phyloP scores from a whole-genome alignment of 2,113 vertebrate species.

The Pomatorhinus ruficollis region DNA sequence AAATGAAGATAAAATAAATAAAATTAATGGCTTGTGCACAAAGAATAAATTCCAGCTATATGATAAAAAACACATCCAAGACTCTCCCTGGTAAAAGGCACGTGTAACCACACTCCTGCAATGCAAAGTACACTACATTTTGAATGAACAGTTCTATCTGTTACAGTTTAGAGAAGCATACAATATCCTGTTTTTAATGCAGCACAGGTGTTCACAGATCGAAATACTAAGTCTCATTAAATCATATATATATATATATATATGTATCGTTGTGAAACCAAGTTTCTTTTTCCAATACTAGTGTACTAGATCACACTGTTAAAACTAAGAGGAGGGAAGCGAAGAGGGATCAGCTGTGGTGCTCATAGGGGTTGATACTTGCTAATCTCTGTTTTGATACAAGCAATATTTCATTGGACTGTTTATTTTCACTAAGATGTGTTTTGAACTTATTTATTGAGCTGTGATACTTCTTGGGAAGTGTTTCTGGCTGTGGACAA shows the following conservation, averaged over 20 bases:
- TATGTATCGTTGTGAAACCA: neutral
- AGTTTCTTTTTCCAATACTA: slow-evolving; percentile 29
- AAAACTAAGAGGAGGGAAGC: neutral
- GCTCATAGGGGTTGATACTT: neutral
- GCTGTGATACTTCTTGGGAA: slow-evolving; percentile 65
- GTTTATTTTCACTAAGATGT: slow-evolving; percentile 70
- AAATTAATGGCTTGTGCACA: neutral
- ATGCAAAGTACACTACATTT: neutral
- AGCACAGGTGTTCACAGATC: slow-evolving; percentile 20
- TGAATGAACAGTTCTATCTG: slow-evolving; percentile 25
- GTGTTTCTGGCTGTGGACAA: slow-evolving; percentile 67
- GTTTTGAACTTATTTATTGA: slow-evolving; percentile 69
- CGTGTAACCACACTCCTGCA: neutral
- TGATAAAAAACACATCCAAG: neutral
- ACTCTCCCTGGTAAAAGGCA: neutral
- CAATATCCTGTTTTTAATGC: slow-evolving; percentile 61
- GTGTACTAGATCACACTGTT: slow-evolving; percentile 2
- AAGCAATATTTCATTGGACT: slow-evolving; percentile 48
- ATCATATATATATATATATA: neutral
- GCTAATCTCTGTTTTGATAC: slow-evolving; percentile 59
- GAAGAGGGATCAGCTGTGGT: neutral
- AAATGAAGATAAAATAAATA: neutral
- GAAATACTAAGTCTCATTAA: slow-evolving; percentile 20
- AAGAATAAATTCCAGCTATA: neutral
- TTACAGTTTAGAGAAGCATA: neutral